Conservation (phyloP, 2,113 vertebrate genomes). For the Pomatorhinus ruficollis region DNA sequence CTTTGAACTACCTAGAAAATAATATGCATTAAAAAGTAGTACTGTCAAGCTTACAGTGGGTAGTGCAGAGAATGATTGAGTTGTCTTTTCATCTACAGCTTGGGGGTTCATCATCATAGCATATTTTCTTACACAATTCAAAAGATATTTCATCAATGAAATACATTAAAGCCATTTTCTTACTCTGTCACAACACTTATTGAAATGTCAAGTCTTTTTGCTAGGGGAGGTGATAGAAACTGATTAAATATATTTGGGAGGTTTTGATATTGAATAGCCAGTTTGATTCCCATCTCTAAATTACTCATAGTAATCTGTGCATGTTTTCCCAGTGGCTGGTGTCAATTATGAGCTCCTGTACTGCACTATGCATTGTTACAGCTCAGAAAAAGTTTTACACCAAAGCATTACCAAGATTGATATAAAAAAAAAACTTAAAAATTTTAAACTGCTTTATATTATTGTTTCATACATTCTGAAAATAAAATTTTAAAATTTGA, state of each 20-base stretch:
- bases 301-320: background rate
- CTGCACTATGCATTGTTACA: background rate
- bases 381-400: background rate
- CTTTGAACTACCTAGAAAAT: slow-evolving; percentile 19
- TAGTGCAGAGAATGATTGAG: slow-evolving; percentile 1
- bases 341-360: background rate
- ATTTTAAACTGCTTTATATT: background rate
- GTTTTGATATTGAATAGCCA: background rate
- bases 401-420: background rate
- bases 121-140: slow-evolving; percentile 28
- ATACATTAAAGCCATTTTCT: background rate
- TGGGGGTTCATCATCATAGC: background rate
- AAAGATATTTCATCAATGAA: background rate
- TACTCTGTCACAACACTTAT: background rate
- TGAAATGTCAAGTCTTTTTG: slow-evolving; percentile 14
- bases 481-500: background rate
- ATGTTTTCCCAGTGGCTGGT: background rate
- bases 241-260: background rate
- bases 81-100: slow-evolving; percentile 5
- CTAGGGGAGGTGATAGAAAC: background rate
- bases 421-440: background rate
- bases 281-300: background rate
- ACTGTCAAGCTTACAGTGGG: background rate
- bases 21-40: background rate
- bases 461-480: background rate